Evolutionary conservation across 2,888 invertebrate species (phyloP).

Genomic region (Cryptops parisi): DNA sequence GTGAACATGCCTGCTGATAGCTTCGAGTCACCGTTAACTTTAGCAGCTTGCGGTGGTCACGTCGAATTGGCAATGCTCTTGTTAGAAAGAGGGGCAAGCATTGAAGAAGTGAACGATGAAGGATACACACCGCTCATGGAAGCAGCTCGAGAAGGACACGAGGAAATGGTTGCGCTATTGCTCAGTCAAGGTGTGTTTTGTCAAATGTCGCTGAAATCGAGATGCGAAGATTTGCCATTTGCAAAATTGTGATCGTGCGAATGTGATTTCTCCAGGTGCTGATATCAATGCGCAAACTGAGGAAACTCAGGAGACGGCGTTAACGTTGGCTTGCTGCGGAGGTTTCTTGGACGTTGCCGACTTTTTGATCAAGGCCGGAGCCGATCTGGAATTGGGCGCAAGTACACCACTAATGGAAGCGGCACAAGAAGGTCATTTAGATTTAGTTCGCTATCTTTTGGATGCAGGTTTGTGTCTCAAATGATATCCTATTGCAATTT

Average conservation of each 20-base stretch:
- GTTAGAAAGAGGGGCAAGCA: slow-evolving; percentile 92
- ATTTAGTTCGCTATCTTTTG: slow-evolving; percentile 73
- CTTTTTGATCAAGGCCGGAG: slow-evolving; percentile 86
- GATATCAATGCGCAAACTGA: slow-evolving; percentile 97
- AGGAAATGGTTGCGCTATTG: slow-evolving; percentile 91
- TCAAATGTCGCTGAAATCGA: no score
- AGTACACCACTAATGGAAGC: slow-evolving; percentile 98
- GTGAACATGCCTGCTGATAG: slow-evolving; percentile 99
- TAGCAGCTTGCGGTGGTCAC: slow-evolving; percentile 98
- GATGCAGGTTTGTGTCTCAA: slow-evolving; percentile 40
- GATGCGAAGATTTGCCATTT: no score
- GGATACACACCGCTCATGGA: slow-evolving; percentile 99
- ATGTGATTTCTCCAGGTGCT: slow-evolving; percentile 48
- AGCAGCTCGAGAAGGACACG: slow-evolving; percentile 95
- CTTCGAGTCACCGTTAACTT: slow-evolving; percentile 94
- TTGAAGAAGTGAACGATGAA: slow-evolving; percentile 98
- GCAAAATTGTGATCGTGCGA: no score
- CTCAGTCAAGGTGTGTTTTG: slow-evolving; percentile 55
- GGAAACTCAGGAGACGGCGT: slow-evolving; percentile 93
- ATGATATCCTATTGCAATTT: no score
- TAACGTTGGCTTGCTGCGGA: slow-evolving; percentile 86
- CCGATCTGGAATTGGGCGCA: slow-evolving; percentile 84
- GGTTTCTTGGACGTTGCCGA: slow-evolving; percentile 92
- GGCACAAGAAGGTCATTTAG: slow-evolving; percentile 91
- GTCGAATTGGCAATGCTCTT: slow-evolving; percentile 90